phyloP scores from a whole-genome alignment of 2,113 vertebrate species.

The Malaclemys terrapin region DNA sequence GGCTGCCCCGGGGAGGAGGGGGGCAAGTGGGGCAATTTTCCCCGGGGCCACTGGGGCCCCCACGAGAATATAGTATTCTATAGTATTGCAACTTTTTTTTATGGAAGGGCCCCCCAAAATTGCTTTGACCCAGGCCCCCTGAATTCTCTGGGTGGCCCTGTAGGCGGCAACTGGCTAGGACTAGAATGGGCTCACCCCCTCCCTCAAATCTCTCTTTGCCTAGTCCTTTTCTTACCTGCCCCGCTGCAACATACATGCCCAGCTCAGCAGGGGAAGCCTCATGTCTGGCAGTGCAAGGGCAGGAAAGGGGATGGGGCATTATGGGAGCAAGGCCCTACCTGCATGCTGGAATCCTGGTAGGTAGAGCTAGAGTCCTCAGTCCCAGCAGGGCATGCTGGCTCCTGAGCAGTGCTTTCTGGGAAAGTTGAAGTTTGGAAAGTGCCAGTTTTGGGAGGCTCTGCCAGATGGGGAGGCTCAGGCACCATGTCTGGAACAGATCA shows the following conservation, averaged over 20 bases:
- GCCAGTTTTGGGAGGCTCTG: not conserved
- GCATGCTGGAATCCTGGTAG: not conserved
- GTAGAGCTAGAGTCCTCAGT: not conserved
- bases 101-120: too few relatives aligned
- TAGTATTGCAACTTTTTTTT: too few relatives aligned
- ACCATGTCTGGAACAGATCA: not conserved
- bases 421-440: not conserved
- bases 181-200: not conserved
- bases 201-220: not conserved
- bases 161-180: not conserved
- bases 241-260: not conserved
- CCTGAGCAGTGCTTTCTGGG: not conserved
- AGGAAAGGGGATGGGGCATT: not conserved
- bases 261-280: not conserved
- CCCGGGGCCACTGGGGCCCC: too few relatives aligned
- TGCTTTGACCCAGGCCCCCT: too few relatives aligned
- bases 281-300: not conserved
- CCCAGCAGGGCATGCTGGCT: not conserved
- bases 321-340: not conserved
- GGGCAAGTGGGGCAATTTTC: too few relatives aligned
- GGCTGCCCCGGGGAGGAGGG: too few relatives aligned
- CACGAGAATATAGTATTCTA: too few relatives aligned
- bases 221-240: not conserved
- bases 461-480: not conserved
- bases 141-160: too few relatives aligned